A percentile compares a stretch with the other conserved stretches of the same genome.
phyloP scores from a whole-genome alignment of 2,888 invertebrate species.

The Mechanitis messenoides region DNA sequence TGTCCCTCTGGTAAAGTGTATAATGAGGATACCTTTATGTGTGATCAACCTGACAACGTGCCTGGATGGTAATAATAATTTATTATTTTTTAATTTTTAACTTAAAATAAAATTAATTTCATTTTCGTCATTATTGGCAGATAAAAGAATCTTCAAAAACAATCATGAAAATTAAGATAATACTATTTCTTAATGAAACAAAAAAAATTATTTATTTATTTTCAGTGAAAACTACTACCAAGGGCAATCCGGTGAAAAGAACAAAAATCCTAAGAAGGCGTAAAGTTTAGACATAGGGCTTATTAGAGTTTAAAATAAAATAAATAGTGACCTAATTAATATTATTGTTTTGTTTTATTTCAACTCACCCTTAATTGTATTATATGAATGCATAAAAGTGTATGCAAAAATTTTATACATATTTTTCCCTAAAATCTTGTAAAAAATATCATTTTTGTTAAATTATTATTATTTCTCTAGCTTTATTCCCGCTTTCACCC shows the following conservation, averaged over 20 bases:
- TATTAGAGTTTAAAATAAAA: slow-evolving; percentile 33
- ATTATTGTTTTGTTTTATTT: slow-evolving; percentile 15
- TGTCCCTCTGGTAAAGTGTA: slow-evolving; percentile 85
- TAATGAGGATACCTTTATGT: slow-evolving; percentile 85
- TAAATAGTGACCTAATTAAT: slow-evolving; percentile 28
- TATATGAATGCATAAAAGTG: no score
- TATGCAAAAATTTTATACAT: no score
- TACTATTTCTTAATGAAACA: neutral
- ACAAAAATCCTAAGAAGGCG: slow-evolving; percentile 67
- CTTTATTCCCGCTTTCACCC: no score
- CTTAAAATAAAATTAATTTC: neutral
- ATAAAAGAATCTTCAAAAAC: neutral
- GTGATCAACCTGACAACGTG: slow-evolving; percentile 86
- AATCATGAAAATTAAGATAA: no score
- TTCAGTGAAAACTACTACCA: slow-evolving; percentile 83
- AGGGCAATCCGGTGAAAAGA: slow-evolving; percentile 68
- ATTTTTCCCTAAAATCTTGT: no score
- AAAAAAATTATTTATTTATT: slow-evolving; percentile 36
- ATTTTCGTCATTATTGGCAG: neutral
- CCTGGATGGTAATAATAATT: slow-evolving; percentile 80
- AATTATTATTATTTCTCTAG: no score
- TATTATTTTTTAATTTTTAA: neutral
- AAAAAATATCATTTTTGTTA: no score
- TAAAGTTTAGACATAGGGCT: slow-evolving; percentile 37
- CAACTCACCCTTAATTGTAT: neutral